These are phyloP conservation scores for Laterallus jamaicensis DNA, from an alignment of 2,113 vertebrate species.

Conservation along the genomic window DNA sequence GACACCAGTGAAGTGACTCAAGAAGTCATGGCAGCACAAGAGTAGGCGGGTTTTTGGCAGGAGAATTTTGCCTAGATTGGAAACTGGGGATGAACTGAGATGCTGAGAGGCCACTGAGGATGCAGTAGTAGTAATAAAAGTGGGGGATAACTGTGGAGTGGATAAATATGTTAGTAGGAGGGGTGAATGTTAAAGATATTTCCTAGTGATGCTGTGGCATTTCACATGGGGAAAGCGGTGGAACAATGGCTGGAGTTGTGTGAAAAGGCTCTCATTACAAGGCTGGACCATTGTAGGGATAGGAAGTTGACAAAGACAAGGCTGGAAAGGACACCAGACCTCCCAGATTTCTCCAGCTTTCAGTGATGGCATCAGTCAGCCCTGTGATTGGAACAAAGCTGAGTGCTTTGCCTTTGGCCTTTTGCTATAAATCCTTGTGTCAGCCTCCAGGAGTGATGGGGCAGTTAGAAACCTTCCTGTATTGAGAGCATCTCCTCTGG, in stretches of 20 bases:
- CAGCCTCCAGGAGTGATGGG: background rate
- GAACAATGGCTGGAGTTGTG: background rate
- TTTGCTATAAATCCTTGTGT: background rate
- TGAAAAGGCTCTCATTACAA: background rate
- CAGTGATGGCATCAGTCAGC: background rate
- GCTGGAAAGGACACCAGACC: background rate
- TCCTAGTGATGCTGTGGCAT: background rate
- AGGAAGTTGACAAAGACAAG: background rate
- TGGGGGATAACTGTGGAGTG: background rate
- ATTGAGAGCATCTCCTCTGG: background rate
- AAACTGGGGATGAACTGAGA: background rate
- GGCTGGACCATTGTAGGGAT: background rate
- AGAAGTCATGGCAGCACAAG: background rate
- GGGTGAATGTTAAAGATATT: background rate
- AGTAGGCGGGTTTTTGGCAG: background rate
- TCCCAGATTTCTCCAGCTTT: background rate
- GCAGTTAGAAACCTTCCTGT: background rate
- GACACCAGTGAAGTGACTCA: background rate
- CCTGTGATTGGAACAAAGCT: background rate
- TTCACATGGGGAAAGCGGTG: background rate
- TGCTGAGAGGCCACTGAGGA: background rate
- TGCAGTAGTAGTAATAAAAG: background rate
- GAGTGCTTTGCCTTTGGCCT: background rate
- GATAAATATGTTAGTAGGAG: background rate
- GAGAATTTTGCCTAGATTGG: background rate